Conservation (phyloP, 2,888 invertebrate species). For the Xylocampa areola region DNA sequence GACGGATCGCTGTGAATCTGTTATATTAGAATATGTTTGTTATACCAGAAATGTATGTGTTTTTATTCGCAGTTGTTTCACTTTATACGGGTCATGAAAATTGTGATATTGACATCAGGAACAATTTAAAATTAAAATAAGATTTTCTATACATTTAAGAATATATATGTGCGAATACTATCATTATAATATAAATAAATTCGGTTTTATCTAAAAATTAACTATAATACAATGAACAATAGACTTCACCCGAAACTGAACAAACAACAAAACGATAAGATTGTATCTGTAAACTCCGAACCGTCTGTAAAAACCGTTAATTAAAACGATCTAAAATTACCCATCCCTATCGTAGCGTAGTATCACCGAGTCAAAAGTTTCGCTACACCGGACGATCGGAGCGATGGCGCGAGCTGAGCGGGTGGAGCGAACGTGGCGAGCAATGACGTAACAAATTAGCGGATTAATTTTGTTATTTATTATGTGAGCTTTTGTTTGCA, state of each 20-base stretch:
- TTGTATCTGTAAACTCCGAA: conserved; percentile 15
- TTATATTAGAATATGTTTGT: too few species aligned
- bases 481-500: conserved; percentile 42
- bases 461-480: conserved; percentile 62
- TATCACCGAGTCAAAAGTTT: conserved; percentile 47
- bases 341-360: conserved; percentile 30
- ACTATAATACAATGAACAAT: conserved; percentile 11
- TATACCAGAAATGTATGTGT: too few species aligned
- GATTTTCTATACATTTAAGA: too few species aligned
- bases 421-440: conserved; percentile 29
- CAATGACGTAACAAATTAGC: conserved; percentile 61
- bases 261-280: conserved; percentile 31
- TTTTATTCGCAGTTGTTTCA: too few species aligned
- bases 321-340: conserved; percentile 50
- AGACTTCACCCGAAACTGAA: conserved; percentile 10
- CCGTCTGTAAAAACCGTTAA: conserved; percentile 45
- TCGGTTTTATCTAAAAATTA: too few species aligned
- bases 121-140: too few species aligned
- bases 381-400: conserved; percentile 15
- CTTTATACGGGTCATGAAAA: too few species aligned
- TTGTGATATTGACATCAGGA: too few species aligned
- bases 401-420: conserved; percentile 23
- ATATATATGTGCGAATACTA: too few species aligned
- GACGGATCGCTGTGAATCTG: neutral
- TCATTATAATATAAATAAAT: too few species aligned